Base-by-base conservation (phyloP, 2,797 vertebrate genomes). In the Gymnoscopelus microlampas region DNA sequence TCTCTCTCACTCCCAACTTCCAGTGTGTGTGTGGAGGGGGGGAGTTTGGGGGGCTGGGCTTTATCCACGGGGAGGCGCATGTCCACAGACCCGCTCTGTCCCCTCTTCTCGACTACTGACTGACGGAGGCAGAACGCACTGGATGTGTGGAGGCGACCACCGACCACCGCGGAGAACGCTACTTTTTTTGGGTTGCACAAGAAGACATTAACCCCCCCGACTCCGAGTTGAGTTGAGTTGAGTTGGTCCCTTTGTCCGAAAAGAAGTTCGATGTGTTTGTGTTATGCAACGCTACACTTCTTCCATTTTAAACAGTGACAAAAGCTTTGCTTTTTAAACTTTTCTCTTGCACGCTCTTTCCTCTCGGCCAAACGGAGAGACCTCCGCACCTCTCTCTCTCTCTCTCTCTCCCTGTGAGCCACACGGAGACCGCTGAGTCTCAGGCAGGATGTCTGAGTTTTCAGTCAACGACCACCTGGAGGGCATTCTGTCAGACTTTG, bases 401-500 rank as follows among this genome's bases (percentile, higher is more conserved):
- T 19, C 19, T 19, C 19, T 19, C 19, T 19, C 19, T 19, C 19
- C 1, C 19, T 53, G 70, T 29, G 76, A 19, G 19, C 19, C 19
- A 19, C 19, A 19, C 19, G 19, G 19, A 19, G 19, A 19, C 19
- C 19, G 19, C 19, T 19, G 19, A 19, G 19, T 19, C 19, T 19
- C 73, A 73, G 67, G 66, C 88, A 92, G 85, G 79, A 96, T 96
- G 95, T 95, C 95, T 73, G 93, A 93, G 60, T 86, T 94, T 56
- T 95, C 95, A 48, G 95, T 96, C 63, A 95, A 93, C 57, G 95
- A 96, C 60, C 95, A 96, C 86, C 93, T 96, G 65, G 95, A 96
- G 74, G 95, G 95, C 84, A 96, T 96, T 78, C 89, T 96, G 88
- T 96, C 94, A 8, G 95, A 96, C 87, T 96, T 96, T 80, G 96